phyloP scores from a whole-genome alignment of 1,140 invertebrate genomes.

The Periplaneta americana region DNA sequence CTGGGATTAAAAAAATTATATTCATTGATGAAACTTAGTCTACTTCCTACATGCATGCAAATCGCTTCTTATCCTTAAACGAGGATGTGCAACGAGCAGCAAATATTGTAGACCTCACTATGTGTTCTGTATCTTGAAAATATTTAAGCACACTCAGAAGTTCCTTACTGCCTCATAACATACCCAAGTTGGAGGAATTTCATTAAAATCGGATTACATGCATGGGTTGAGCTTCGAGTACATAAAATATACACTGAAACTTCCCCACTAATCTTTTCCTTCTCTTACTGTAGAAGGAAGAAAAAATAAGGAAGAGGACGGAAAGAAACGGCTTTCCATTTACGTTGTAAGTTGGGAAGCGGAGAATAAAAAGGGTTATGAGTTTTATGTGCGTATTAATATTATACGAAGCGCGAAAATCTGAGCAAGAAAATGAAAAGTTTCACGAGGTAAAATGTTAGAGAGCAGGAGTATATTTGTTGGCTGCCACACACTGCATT shows the following conservation, averaged over 20 bases:
- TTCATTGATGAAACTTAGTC: no score
- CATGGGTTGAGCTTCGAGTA: background rate
- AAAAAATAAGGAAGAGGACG: background rate
- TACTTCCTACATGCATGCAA: no score
- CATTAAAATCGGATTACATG: background rate
- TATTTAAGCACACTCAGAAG: background rate
- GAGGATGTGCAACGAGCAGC: background rate
- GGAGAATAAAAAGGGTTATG: background rate
- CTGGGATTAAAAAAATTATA: no score
- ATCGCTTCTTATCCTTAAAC: no score
- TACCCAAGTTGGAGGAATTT: background rate
- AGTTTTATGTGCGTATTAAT: background rate
- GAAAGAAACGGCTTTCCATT: no score
- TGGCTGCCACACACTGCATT: no score
- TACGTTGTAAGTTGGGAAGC: no score
- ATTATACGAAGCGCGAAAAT: no score
- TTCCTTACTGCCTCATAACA: background rate
- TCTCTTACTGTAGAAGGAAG: background rate
- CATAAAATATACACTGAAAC: background rate
- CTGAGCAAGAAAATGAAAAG: no score
- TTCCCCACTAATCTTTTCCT: background rate
- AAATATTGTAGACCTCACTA: background rate
- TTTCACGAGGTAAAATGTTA: no score
- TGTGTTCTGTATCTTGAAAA: background rate
- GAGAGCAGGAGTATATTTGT: no score